A percentile compares a stretch with the other conserved stretches of the same genome.
phyloP scores from a whole-genome alignment of 2,888 invertebrate genomes.

The Lucinisca nassula region DNA sequence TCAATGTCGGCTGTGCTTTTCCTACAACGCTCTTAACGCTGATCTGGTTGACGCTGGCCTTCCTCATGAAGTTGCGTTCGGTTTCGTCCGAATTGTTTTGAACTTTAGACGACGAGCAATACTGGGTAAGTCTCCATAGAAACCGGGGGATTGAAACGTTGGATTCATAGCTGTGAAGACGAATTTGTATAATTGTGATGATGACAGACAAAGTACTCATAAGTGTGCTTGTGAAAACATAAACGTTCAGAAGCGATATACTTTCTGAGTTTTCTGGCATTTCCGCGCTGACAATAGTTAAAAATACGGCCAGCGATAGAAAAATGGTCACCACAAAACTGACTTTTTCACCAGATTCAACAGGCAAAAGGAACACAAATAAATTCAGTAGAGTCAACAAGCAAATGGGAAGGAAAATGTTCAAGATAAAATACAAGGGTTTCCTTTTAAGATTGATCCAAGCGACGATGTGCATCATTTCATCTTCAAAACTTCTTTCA shows the following conservation, averaged over 20 bases:
- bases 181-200: slow-evolving; percentile 49
- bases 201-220: slow-evolving; percentile 54
- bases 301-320: slow-evolving; percentile 64
- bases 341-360: slow-evolving; percentile 60
- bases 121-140: neutral
- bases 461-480: slow-evolving; percentile 31
- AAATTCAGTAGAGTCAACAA: slow-evolving; percentile 57
- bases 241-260: slow-evolving; percentile 51
- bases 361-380: slow-evolving; percentile 64
- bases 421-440: slow-evolving; percentile 58
- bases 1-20: neutral
- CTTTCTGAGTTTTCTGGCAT: slow-evolving; percentile 61
- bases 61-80: neutral
- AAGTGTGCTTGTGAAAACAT: slow-evolving; percentile 56
- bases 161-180: slow-evolving; percentile 42
- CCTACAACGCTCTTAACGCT: neutral
- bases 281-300: slow-evolving; percentile 61
- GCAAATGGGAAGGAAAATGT: slow-evolving; percentile 58
- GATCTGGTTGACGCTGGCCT: neutral
- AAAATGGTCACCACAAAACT: slow-evolving; percentile 68
- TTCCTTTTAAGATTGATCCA: slow-evolving; percentile 52
- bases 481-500: neutral
- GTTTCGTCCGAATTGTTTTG: no score
- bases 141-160: slow-evolving; percentile 1
- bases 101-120: neutral